Evolutionary conservation across 2,113 vertebrate genomes (phyloP).

Genomic region (Leptobrachium leishanense): DNA sequence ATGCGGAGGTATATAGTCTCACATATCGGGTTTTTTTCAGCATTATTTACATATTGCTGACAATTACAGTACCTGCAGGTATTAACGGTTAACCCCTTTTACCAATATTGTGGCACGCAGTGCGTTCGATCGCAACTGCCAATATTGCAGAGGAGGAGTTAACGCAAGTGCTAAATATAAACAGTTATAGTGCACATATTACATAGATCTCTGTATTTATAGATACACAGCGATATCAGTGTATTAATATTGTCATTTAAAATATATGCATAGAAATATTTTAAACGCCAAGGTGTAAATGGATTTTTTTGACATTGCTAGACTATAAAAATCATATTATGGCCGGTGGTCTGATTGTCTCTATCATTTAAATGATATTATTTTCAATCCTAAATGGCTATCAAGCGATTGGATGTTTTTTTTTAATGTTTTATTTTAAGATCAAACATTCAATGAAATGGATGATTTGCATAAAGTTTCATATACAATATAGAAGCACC

Average conservation of each 20-base stretch:
- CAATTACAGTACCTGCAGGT: background rate
- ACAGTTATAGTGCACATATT: conserved; percentile 34
- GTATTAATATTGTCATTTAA: background rate
- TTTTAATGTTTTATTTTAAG: too few species aligned
- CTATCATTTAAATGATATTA: conserved; percentile 31
- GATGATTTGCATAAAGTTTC: conserved; percentile 37
- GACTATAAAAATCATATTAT: conserved; percentile 13
- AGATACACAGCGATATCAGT: background rate
- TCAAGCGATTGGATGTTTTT: conserved; percentile 7
- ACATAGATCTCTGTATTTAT: background rate
- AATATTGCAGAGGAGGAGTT: background rate
- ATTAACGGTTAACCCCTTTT: background rate
- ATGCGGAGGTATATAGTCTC: too few species aligned
- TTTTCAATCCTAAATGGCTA: conserved; percentile 32
- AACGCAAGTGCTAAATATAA: conserved; percentile 12
- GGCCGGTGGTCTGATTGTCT: conserved; percentile 32
- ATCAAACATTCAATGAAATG: conserved; percentile 38
- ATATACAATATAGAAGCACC: conserved; percentile 45
- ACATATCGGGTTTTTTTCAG: too few species aligned
- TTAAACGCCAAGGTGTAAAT: conserved; percentile 23
- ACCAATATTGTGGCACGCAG: background rate
- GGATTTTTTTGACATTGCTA: conserved; percentile 4
- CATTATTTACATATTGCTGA: background rate
- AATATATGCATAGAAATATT: conserved; percentile 37
- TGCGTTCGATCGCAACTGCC: background rate